phyloP scores from a whole-genome alignment of 2,113 vertebrate genomes.

The Tyrannus savana region DNA sequence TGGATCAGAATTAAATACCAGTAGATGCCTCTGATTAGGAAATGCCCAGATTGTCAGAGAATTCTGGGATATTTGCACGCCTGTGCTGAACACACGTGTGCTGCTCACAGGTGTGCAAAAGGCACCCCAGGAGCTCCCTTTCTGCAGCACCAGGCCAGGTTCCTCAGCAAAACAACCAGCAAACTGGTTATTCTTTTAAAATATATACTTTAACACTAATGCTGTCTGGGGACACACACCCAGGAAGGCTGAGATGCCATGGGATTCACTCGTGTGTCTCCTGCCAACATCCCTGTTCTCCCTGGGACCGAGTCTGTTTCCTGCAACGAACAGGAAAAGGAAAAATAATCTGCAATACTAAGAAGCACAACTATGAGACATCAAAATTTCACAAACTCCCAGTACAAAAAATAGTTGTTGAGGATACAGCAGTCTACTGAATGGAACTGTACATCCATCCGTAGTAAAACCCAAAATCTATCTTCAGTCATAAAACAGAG shows the following conservation, averaged over 20 bases:
- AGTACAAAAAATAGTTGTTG: not conserved
- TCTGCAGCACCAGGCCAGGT: not conserved
- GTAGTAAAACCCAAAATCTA: not conserved
- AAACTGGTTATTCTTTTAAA: not conserved
- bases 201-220: not conserved
- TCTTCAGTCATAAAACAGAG: not conserved
- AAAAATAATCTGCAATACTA: not conserved
- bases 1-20: not conserved
- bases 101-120: not conserved
- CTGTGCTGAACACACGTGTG: fast-evolving
- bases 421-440: not conserved
- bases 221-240: not conserved
- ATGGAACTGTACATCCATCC: not conserved
- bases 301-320: not conserved
- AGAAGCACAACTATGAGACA: not conserved
- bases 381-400: not conserved
- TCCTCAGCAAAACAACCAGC: not conserved
- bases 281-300: not conserved
- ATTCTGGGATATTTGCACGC: fast-evolving
- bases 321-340: not conserved
- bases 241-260: not conserved
- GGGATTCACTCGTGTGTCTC: not conserved
- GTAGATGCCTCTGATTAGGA: not conserved
- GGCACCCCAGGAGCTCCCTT: not conserved
- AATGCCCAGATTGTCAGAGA: not conserved